These are phyloP conservation scores for Adineta ricciae DNA, from an alignment of 2,888 invertebrate genomes.

Conservation along the genomic window DNA sequence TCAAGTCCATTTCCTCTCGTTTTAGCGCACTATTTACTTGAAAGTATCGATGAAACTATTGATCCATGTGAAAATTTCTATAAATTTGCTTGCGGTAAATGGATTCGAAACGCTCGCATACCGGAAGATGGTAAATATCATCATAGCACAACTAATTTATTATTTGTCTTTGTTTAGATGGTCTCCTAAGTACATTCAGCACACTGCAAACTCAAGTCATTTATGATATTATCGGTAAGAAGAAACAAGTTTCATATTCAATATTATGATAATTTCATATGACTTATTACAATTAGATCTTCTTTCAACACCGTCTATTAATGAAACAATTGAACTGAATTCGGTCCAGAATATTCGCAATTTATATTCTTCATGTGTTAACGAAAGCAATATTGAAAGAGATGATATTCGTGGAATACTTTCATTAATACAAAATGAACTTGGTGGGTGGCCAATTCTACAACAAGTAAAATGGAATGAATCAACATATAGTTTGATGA, in stretches of 20 bases:
- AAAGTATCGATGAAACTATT: too few species aligned
- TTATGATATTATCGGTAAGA: neutral
- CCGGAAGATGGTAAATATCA: neutral
- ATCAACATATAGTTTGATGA: neutral
- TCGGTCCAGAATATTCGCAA: slow-evolving; percentile 76
- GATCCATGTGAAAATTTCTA: too few species aligned
- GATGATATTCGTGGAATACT: slow-evolving; percentile 71
- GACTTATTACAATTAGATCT: neutral
- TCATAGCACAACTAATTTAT: neutral
- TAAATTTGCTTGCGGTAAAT: neutral
- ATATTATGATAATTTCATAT: too few species aligned
- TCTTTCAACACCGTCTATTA: neutral
- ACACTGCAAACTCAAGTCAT: neutral
- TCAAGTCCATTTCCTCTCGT: too few species aligned
- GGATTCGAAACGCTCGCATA: neutral
- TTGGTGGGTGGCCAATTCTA: slow-evolving; percentile 35
- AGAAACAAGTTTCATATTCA: too few species aligned
- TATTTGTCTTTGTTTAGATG: neutral
- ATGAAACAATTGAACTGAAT: slow-evolving; percentile 51
- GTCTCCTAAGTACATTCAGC: neutral
- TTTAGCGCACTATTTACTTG: too few species aligned
- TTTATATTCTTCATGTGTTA: slow-evolving; percentile 83
- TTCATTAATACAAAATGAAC: slow-evolving; percentile 56
- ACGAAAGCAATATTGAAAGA: slow-evolving; percentile 74
- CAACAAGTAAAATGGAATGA: neutral